These are phyloP conservation scores for Wiebesia pumilae DNA, from an alignment of 1,140 invertebrate genomes.

Conservation along the genomic window DNA sequence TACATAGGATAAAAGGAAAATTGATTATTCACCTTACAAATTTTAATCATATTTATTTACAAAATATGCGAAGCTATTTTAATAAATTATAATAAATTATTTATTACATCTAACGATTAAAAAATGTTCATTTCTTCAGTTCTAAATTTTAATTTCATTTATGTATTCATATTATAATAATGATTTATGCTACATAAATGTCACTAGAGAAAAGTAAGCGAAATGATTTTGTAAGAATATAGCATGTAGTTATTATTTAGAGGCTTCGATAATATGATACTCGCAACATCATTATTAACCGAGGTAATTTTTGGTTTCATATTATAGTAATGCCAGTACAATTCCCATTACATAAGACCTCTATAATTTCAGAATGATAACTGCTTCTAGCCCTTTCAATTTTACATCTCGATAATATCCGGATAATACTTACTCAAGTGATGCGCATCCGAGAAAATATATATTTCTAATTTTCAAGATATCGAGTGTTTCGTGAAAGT, in stretches of 20 bases:
- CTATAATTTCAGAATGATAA: background rate
- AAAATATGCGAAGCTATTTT: no score
- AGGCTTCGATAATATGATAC: background rate
- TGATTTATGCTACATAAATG: no score
- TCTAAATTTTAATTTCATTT: no score
- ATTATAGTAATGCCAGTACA: background rate
- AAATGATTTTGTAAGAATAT: background rate
- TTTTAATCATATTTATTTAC: no score
- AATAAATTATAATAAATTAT: no score
- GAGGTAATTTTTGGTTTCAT: background rate
- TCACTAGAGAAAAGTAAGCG: background rate
- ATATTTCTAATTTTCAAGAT: background rate
- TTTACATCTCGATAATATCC: background rate
- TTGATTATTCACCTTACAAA: no score
- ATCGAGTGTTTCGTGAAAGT: background rate
- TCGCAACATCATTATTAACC: background rate
- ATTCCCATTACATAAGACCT: background rate
- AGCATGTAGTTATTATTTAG: background rate
- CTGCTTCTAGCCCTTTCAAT: background rate
- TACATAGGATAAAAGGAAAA: no score
- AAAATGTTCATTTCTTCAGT: no score
- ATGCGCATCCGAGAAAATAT: background rate
- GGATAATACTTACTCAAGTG: background rate
- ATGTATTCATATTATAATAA: no score
- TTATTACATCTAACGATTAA: no score